Conservation (phyloP, 2,888 invertebrate genomes). For the Bursaphelenchus okinawaensis region DNA sequence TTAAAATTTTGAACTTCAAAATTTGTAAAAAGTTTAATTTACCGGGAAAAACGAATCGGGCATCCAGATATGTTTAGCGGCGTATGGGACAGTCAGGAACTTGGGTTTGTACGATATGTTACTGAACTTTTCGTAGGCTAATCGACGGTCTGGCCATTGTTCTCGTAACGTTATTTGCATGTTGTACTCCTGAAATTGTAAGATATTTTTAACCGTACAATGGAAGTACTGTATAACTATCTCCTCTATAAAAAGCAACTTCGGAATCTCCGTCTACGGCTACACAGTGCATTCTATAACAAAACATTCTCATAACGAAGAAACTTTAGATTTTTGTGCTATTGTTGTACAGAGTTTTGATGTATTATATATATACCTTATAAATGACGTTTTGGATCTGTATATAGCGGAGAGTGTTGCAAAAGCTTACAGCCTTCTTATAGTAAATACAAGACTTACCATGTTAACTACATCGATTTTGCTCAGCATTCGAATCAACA, state of each 20-base stretch:
- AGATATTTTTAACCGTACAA: slow-evolving; percentile 9
- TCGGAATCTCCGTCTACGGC: too few species aligned
- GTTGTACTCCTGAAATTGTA: slow-evolving; percentile 73
- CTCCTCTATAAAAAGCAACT: too few species aligned
- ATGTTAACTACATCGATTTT: slow-evolving; percentile 98
- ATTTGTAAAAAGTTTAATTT: slow-evolving; percentile 3
- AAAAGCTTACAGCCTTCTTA: not conserved
- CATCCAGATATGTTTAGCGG: slow-evolving; percentile 84
- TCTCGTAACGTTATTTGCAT: slow-evolving; percentile 94
- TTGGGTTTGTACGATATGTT: slow-evolving; percentile 37
- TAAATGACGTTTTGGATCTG: not conserved
- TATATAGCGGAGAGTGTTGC: not conserved
- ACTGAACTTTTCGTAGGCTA: slow-evolving; percentile 55
- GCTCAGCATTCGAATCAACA: slow-evolving; percentile 93
- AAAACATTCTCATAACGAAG: too few species aligned
- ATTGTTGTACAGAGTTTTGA: not conserved
- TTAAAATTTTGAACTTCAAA: slow-evolving; percentile 4
- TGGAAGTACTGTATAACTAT: too few species aligned
- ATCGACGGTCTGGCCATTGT: slow-evolving; percentile 87
- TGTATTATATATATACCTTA: not conserved
- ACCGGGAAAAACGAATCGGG: slow-evolving; percentile 63
- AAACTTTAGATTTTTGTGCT: too few species aligned
- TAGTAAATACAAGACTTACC: slow-evolving; percentile 68
- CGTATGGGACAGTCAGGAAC: slow-evolving; percentile 53
- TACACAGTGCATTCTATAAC: too few species aligned